phyloP scores from a whole-genome alignment of 2,797 vertebrate genomes.

The Mus minutoides region DNA sequence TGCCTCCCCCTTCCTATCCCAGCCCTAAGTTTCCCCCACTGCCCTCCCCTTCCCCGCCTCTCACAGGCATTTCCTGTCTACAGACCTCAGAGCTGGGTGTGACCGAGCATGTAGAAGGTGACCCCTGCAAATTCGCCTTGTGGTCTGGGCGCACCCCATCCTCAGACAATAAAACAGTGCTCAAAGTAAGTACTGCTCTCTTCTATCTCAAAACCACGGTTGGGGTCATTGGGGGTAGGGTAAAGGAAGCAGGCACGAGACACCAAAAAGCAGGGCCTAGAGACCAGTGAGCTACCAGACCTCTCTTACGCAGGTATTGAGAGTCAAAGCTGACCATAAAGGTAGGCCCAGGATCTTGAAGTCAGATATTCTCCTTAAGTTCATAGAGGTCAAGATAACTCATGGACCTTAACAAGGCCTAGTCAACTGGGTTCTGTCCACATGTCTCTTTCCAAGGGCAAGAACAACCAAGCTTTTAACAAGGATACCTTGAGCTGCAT shows the following conservation, averaged over 20 bases:
- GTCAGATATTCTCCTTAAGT: background rate
- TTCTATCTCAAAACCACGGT: background rate
- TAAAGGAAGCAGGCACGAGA: background rate
- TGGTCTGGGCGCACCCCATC: constrained; percentile 98
- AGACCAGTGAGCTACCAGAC: background rate
- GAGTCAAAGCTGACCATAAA: background rate
- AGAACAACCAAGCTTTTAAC: constrained; percentile 1
- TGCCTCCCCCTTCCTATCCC: constrained; percentile 75
- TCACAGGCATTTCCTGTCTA: constrained; percentile 85
- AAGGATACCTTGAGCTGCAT: background rate
- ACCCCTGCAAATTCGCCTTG: constrained; percentile 98
- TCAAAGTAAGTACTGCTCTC: constrained; percentile 90
- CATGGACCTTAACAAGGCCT: background rate
- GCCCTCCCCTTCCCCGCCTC: constrained; percentile 83
- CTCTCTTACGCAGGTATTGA: background rate
- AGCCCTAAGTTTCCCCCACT: constrained; percentile 81
- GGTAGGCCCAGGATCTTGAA: background rate
- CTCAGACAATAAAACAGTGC: constrained; percentile 98
- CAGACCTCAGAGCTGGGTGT: constrained; percentile 98
- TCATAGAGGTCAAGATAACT: background rate
- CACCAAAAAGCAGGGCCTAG: background rate
- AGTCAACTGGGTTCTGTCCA: background rate
- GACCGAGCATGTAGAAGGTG: constrained; percentile 98
- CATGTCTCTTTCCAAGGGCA: background rate
- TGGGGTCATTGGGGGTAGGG: background rate